These are phyloP conservation scores for Himalopsyche phryganea DNA, from an alignment of 1,140 invertebrate genomes.

Conservation along the genomic window DNA sequence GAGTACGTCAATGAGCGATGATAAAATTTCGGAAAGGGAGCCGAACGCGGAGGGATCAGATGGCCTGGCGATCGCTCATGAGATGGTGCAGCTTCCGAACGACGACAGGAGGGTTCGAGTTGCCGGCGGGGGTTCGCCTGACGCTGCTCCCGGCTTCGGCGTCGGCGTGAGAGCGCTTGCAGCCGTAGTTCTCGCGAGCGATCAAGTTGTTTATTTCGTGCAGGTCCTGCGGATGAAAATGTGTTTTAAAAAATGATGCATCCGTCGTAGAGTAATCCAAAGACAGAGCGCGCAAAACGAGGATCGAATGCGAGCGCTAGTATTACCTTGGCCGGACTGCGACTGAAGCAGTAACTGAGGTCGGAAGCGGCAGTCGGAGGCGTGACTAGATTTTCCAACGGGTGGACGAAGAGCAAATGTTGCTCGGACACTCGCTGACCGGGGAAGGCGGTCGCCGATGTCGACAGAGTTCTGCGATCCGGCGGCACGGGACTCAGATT, in stretches of 20 bases:
- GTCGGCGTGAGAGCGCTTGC: slow-evolving; percentile 40
- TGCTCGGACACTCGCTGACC: slow-evolving; percentile 59
- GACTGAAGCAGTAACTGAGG: slow-evolving; percentile 81
- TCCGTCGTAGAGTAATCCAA: no score
- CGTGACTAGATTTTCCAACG: slow-evolving; percentile 56
- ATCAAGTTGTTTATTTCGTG: slow-evolving; percentile 49
- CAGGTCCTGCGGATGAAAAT: slow-evolving; percentile 38
- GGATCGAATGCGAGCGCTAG: no score
- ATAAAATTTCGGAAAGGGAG: background rate
- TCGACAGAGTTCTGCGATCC: slow-evolving; percentile 58
- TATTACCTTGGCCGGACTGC: slow-evolving; percentile 83
- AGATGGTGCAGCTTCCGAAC: slow-evolving; percentile 46
- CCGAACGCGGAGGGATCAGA: background rate
- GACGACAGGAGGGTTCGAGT: slow-evolving; percentile 35
- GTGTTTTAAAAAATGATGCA: background rate
- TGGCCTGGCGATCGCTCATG: slow-evolving; percentile 44
- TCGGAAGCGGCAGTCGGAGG: slow-evolving; percentile 54
- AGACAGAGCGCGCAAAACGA: no score
- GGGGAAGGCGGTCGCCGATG: slow-evolving; percentile 61
- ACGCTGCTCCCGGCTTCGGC: slow-evolving; percentile 6
- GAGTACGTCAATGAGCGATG: no score
- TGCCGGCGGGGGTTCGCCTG: background rate
- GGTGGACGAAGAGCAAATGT: slow-evolving; percentile 69
- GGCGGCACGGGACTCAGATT: slow-evolving; percentile 52
- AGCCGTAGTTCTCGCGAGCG: slow-evolving; percentile 36